Percentiles rank a stretch among this genome's conserved stretches.
phyloP scores from a whole-genome alignment of 2,797 vertebrate species.

The Lophius americanus region DNA sequence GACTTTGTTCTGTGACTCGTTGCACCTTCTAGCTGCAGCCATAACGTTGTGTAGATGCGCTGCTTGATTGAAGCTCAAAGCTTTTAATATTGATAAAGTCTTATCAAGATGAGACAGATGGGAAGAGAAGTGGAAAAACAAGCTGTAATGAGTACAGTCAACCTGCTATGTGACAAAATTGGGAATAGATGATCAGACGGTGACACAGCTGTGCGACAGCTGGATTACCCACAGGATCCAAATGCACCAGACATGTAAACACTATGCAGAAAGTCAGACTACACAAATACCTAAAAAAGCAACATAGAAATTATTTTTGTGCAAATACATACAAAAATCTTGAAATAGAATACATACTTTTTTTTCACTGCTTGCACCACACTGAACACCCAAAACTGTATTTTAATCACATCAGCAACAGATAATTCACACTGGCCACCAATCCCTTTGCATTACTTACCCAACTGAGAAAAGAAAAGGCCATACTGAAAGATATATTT shows the following conservation, averaged over 20 bases:
- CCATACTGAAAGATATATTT: constrained; percentile 65
- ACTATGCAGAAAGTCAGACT: constrained; percentile 25
- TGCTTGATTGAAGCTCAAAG: constrained; percentile 36
- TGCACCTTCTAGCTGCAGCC: constrained; percentile 33
- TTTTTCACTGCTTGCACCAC: background rate
- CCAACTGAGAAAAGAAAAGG: constrained; percentile 63
- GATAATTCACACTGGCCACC: constrained; percentile 30
- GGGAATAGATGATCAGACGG: constrained; percentile 77
- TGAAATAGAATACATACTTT: constrained; percentile 1
- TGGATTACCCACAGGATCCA: constrained; percentile 55
- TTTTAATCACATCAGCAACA: constrained; percentile 23
- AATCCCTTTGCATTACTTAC: constrained; percentile 70
- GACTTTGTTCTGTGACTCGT: constrained; percentile 14
- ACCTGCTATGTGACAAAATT: constrained; percentile 69
- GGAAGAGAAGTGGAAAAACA: constrained; percentile 74
- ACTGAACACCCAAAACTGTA: background rate
- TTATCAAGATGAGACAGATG: constrained; percentile 78
- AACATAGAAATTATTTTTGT: background rate
- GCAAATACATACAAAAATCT: constrained; percentile 9
- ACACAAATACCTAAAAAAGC: constrained; percentile 12
- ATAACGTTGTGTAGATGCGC: constrained; percentile 19
- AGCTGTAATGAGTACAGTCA: constrained; percentile 79
- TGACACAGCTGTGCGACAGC: constrained; percentile 73
- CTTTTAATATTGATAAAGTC: constrained; percentile 69
- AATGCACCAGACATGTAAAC: constrained; percentile 31